phyloP scores from a whole-genome alignment of 2,888 invertebrate genomes.

The Seira sanloemensis region DNA sequence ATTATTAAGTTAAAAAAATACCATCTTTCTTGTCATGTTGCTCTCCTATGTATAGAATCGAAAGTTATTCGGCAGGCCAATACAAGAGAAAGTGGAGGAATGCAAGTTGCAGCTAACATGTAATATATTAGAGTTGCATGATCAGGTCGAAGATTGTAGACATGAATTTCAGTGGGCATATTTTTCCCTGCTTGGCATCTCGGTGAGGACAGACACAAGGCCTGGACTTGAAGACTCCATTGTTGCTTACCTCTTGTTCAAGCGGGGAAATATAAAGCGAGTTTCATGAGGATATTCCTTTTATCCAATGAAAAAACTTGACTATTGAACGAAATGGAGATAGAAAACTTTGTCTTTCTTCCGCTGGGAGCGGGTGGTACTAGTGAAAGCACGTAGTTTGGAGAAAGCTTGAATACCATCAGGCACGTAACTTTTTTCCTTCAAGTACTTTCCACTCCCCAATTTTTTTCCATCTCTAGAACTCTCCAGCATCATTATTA shows the following conservation, averaged over 20 bases:
- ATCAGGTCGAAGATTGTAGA: neutral
- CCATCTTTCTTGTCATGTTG: neutral
- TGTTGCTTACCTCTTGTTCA: too few relatives aligned
- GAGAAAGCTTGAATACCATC: neutral
- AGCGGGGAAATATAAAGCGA: too few relatives aligned
- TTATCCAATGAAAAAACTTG: conserved; percentile 34
- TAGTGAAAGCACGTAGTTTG: neutral
- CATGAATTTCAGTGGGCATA: conserved; percentile 21
- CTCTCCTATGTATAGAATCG: too few relatives aligned
- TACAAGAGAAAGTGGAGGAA: too few relatives aligned
- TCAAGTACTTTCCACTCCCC: neutral
- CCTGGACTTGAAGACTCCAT: conserved; percentile 50
- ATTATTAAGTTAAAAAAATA: neutral
- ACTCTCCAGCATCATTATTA: neutral
- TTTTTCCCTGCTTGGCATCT: too few relatives aligned
- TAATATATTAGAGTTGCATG: too few relatives aligned
- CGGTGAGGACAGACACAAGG: conserved; percentile 41
- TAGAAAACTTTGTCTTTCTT: conserved; percentile 34
- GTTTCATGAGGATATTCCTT: too few relatives aligned
- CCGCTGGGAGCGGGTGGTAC: neutral
- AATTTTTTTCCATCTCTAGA: neutral
- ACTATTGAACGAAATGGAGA: conserved; percentile 51
- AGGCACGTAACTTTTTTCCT: neutral
- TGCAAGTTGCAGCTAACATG: too few relatives aligned
- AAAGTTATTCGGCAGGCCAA: too few relatives aligned